phyloP scores from a whole-genome alignment of 1,140 invertebrate species.

The Drosophila rhopaloa region DNA sequence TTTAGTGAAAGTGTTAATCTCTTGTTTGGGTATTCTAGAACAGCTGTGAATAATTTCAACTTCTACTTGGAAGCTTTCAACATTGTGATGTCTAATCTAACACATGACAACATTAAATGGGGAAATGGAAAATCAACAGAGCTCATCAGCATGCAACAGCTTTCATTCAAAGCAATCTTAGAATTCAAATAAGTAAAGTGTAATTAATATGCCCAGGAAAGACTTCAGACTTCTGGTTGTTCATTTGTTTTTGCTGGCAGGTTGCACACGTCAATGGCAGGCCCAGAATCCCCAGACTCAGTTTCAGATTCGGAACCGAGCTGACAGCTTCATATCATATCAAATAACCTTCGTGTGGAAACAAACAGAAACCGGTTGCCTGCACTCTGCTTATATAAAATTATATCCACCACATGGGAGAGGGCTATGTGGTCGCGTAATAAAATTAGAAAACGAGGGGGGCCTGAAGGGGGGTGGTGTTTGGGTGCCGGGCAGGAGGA shows the following conservation, averaged over 20 bases:
- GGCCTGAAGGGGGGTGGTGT: not conserved
- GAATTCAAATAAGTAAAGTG: slow-evolving; percentile 23
- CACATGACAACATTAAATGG: slow-evolving; percentile 4
- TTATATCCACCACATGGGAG: slow-evolving; percentile 16
- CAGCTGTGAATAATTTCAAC: not conserved
- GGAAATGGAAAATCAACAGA: slow-evolving; percentile 17
- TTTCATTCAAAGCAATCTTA: slow-evolving; percentile 33
- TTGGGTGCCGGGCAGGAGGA: slow-evolving; percentile 12
- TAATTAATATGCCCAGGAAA: slow-evolving; percentile 46
- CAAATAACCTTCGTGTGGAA: slow-evolving; percentile 74
- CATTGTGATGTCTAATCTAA: slow-evolving; percentile 1
- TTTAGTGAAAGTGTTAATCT: slow-evolving; percentile 3
- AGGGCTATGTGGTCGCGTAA: slow-evolving; percentile 50
- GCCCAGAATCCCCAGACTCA: slow-evolving; percentile 28
- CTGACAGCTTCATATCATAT: slow-evolving; percentile 62
- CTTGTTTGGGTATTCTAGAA: not conserved
- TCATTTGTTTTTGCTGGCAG: slow-evolving; percentile 10
- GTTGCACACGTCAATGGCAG: slow-evolving; percentile 46
- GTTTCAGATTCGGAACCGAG: slow-evolving; percentile 21
- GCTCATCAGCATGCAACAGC: slow-evolving; percentile 25
- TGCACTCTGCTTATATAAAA: slow-evolving; percentile 42
- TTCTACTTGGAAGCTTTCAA: slow-evolving; percentile 11
- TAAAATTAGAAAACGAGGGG: slow-evolving; percentile 67
- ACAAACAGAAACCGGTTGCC: slow-evolving; percentile 68
- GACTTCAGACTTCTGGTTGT: slow-evolving; percentile 23